Evolutionary conservation across 2,888 invertebrate genomes (phyloP).

Genomic region (Protophormia terraenovae): DNA sequence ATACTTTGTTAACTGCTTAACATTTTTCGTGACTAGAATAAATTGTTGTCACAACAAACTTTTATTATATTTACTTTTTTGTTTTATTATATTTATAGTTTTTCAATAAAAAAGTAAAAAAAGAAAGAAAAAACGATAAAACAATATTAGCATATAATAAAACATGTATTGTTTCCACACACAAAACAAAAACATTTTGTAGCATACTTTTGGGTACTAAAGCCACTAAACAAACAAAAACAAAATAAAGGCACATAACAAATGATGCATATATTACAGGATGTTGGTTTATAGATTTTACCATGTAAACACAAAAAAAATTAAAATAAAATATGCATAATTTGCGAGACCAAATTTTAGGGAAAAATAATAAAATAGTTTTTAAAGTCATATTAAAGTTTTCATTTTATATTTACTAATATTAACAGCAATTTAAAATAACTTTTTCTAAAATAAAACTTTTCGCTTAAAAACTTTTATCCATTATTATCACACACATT

Average conservation of each 20-base stretch:
- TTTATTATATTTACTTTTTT: neutral
- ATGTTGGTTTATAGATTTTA: neutral
- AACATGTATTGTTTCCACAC: neutral
- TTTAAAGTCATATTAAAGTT: neutral
- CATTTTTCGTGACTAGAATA: conserved; percentile 55
- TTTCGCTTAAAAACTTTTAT: neutral
- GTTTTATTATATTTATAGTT: conserved; percentile 24
- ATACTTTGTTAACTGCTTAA: conserved; percentile 42
- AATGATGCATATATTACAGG: neutral
- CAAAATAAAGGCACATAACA: neutral
- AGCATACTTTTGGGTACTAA: conserved; percentile 16
- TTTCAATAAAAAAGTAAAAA: conserved; percentile 23
- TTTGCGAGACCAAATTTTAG: neutral
- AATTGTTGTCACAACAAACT: conserved; percentile 52
- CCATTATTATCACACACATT: neutral
- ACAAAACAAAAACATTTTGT: neutral
- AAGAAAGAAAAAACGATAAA: neutral
- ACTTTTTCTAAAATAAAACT: neutral
- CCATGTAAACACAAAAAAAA: neutral
- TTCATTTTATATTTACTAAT: too few species aligned
- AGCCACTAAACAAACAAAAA: neutral
- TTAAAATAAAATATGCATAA: neutral
- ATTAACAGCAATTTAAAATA: neutral
- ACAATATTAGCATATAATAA: neutral
- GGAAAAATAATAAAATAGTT: neutral